These are phyloP conservation scores for Lepidostoma basale DNA, from an alignment of 1,140 invertebrate species.

Conservation along the genomic window DNA sequence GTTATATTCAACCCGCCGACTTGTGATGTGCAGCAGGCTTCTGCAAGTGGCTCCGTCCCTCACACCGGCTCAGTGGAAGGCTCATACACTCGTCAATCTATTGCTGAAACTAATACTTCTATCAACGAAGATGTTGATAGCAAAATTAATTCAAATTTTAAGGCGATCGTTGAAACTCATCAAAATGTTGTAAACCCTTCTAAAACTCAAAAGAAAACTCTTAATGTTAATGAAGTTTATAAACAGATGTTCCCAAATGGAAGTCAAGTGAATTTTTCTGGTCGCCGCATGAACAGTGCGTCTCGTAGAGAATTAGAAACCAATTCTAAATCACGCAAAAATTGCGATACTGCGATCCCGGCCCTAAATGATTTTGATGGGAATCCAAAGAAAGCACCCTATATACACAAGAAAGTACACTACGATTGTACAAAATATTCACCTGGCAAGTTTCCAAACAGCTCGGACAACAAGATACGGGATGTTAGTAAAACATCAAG, in stretches of 20 bases:
- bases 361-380: not conserved
- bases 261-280: not conserved
- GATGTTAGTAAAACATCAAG: no score
- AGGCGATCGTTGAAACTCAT: no score
- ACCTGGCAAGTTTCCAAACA: not conserved
- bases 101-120: not conserved
- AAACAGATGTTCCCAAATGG: slow-evolving; percentile 21
- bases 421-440: slow-evolving; percentile 22
- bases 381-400: not conserved
- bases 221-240: slow-evolving; percentile 25
- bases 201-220: slow-evolving; percentile 12
- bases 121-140: no score
- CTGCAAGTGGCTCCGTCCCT: not conserved
- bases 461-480: no score
- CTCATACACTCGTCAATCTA: no score
- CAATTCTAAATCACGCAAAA: not conserved
- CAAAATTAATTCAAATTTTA: no score
- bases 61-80: not conserved
- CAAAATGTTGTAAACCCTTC: no score
- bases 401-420: slow-evolving; percentile 35
- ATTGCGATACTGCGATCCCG: not conserved
- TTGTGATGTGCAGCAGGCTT: not conserved
- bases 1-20: slow-evolving; percentile 22
- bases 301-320: no score
- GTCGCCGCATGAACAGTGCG: not conserved